Evolutionary conservation across 2,888 invertebrate species (phyloP).

Genomic region (Nematopogon swammerdamellus): DNA sequence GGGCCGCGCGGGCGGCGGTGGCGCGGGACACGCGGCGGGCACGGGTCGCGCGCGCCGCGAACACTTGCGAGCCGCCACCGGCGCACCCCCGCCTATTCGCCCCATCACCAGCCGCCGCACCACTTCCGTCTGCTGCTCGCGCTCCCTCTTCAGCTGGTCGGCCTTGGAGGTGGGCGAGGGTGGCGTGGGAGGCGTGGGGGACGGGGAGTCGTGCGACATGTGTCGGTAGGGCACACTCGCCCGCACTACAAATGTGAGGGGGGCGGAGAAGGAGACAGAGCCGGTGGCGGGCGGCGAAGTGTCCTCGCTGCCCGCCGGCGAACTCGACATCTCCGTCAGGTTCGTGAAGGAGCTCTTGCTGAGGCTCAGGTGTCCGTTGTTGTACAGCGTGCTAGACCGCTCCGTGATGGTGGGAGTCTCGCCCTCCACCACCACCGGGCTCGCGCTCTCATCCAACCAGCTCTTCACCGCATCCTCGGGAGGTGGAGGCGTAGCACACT

Average conservation of each 20-base stretch:
- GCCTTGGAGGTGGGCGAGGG: slow-evolving; percentile 51
- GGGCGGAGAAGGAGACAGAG: background rate
- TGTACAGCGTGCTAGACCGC: background rate
- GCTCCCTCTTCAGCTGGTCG: slow-evolving; percentile 74
- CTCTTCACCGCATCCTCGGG: slow-evolving; percentile 1
- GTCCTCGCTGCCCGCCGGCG: slow-evolving; percentile 17
- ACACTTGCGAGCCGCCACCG: slow-evolving; percentile 20
- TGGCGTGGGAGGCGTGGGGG: background rate
- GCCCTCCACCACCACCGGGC: background rate
- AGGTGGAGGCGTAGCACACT: background rate
- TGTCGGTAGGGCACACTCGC: background rate
- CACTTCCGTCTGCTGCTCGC: slow-evolving; percentile 79
- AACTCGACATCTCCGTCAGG: background rate
- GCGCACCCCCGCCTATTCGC: slow-evolving; percentile 50
- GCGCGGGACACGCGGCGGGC: slow-evolving; percentile 30
- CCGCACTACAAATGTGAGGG: background rate
- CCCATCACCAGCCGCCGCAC: slow-evolving; percentile 82
- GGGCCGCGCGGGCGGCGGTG: slow-evolving; percentile 17
- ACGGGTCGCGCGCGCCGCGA: slow-evolving; percentile 21
- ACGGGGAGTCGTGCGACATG: background rate
- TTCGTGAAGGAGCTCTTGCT: background rate
- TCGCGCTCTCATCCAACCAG: background rate
- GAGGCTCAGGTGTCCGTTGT: background rate
- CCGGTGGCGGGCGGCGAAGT: slow-evolving; percentile 24
- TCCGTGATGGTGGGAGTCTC: background rate